phyloP scores from a whole-genome alignment of 2,113 vertebrate species.

The Elanoides forficatus region DNA sequence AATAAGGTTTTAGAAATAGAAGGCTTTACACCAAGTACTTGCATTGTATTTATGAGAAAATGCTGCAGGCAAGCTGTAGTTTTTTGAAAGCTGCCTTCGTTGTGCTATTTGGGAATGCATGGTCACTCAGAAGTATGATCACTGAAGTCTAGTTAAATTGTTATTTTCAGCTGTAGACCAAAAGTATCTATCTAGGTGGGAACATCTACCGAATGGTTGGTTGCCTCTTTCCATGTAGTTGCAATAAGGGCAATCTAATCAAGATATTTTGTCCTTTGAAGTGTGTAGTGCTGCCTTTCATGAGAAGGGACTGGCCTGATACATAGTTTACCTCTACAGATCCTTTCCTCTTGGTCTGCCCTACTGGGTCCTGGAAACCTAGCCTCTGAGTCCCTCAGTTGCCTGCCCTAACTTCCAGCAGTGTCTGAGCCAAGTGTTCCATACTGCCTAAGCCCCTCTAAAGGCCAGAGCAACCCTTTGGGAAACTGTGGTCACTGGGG shows the following conservation, averaged over 20 bases:
- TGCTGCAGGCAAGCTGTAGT: neutral
- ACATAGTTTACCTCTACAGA: neutral
- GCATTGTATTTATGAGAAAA: neutral
- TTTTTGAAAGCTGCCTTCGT: neutral
- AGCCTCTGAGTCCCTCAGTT: neutral
- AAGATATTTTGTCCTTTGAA: neutral
- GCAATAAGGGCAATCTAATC: neutral
- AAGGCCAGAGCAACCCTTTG: neutral
- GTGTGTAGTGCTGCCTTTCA: neutral
- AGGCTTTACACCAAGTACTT: neutral
- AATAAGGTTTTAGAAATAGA: neutral
- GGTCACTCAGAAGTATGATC: neutral
- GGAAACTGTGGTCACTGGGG: neutral
- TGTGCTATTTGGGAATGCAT: neutral
- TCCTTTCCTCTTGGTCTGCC: neutral
- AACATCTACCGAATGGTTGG: neutral
- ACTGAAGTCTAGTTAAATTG: neutral
- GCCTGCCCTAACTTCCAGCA: neutral
- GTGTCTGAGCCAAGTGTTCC: neutral
- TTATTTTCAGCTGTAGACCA: neutral
- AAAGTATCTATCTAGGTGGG: neutral
- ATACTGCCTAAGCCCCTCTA: neutral
- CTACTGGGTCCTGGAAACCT: neutral
- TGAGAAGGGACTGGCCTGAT: neutral
- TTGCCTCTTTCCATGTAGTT: neutral